Evolutionary conservation across 2,797 vertebrate genomes (phyloP).

Genomic region (Benthosema pterotum): DNA sequence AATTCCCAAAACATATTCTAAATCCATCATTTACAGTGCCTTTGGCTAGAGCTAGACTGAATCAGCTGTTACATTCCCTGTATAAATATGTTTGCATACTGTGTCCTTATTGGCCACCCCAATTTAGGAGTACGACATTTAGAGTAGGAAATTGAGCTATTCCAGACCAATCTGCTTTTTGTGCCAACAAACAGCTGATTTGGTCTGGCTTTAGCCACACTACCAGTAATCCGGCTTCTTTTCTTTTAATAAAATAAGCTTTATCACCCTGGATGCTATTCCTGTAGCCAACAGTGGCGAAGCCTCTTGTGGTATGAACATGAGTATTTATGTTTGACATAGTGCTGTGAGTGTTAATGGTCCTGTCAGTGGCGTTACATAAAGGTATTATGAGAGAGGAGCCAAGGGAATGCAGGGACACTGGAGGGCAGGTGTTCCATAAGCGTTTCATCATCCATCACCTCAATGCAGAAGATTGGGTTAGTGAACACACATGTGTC

Average conservation of each 20-base stretch:
- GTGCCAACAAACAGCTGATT: no score
- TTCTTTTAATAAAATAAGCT: not conserved
- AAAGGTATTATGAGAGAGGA: conserved; percentile 24
- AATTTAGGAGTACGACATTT: no score
- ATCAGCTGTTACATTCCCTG: no score
- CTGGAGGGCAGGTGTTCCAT: conserved; percentile 26
- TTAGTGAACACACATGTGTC: not conserved
- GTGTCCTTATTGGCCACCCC: no score
- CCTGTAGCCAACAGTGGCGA: not conserved
- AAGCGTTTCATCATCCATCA: conserved; percentile 27
- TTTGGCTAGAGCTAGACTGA: no score
- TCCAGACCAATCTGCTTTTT: no score
- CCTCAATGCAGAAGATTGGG: conserved; percentile 26
- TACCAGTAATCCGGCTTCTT: conserved; percentile 4
- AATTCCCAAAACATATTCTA: conserved; percentile 5
- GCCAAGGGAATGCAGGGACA: conserved; percentile 23
- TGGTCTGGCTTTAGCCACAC: no score
- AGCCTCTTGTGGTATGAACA: not conserved
- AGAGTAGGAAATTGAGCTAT: no score
- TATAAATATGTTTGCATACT: no score
- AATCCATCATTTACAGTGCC: conserved; percentile 10
- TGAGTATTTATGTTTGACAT: not conserved
- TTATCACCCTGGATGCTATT: not conserved
- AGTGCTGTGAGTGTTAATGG: not conserved
- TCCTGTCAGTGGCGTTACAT: conserved; percentile 21